Conservation (phyloP, 2,888 invertebrate genomes). For the Tenthredo livida region DNA sequence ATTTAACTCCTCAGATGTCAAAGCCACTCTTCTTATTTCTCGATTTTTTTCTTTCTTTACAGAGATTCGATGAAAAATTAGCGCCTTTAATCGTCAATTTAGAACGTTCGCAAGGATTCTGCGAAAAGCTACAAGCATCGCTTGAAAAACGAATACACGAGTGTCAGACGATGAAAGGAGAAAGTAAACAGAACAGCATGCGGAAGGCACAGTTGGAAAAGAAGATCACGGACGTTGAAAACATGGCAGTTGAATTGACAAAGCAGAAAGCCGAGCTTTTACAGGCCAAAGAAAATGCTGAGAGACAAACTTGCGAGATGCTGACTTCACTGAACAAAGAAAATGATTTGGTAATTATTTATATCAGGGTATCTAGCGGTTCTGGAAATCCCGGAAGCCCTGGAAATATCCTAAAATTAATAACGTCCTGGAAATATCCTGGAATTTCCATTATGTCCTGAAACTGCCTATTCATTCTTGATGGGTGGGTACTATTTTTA, state of each 20-base stretch:
- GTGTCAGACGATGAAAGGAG: slow-evolving; percentile 77
- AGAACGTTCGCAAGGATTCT: slow-evolving; percentile 69
- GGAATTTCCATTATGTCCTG: too few species aligned
- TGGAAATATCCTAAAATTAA: too few species aligned
- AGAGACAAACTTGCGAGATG: slow-evolving; percentile 70
- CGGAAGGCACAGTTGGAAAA: slow-evolving; percentile 81
- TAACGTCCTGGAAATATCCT: too few species aligned
- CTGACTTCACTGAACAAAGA: slow-evolving; percentile 70
- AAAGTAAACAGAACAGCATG: slow-evolving; percentile 80
- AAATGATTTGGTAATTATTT: slow-evolving; percentile 68
- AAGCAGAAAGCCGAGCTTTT: slow-evolving; percentile 75
- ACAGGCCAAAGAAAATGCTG: slow-evolving; percentile 71
- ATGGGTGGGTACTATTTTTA: too few species aligned
- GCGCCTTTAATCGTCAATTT: slow-evolving; percentile 66
- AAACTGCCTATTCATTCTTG: too few species aligned
- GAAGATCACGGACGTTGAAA: slow-evolving; percentile 78
- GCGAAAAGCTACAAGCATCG: slow-evolving; percentile 71
- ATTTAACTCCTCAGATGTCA: not conserved
- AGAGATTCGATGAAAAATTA: slow-evolving; percentile 70
- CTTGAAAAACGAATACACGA: slow-evolving; percentile 76
- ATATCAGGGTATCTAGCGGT: too few species aligned
- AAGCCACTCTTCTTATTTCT: not conserved
- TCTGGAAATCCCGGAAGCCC: too few species aligned
- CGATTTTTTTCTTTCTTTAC: slow-evolving; percentile 54
- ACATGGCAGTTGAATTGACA: slow-evolving; percentile 78